Percentiles rank a stretch among this genome's conserved stretches.
Conservation (phyloP, 2,888 invertebrate genomes). For the Drosophila acutilabella region DNA sequence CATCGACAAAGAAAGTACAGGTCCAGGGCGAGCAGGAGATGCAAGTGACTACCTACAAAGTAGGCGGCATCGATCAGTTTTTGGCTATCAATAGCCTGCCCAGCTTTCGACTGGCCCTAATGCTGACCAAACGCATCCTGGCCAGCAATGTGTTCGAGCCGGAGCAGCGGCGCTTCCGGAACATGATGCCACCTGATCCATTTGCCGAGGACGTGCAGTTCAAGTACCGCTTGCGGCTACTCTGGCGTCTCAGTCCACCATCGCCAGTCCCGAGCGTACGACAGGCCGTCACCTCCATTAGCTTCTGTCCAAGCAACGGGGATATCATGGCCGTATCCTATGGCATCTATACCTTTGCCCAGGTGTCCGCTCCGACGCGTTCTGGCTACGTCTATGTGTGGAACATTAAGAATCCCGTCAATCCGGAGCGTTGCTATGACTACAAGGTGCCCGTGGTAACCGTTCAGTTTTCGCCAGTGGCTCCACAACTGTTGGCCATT, state of each 20-base stretch:
- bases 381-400: conserved; percentile 90
- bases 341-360: conserved; percentile 87
- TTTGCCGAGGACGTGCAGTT: conserved; percentile 88
- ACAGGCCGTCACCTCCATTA: conserved; percentile 87
- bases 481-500: conserved; percentile 90
- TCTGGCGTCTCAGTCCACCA: conserved; percentile 87
- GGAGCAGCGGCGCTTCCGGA: conserved; percentile 90
- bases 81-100: conserved; percentile 65
- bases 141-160: conserved; percentile 88
- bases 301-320: conserved; percentile 89
- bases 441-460: conserved; percentile 89
- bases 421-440: conserved; percentile 89
- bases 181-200: conserved; percentile 88
- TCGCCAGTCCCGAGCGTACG: conserved; percentile 85
- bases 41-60: conserved; percentile 82
- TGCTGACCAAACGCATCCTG: conserved; percentile 90
- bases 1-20: conserved; percentile 75
- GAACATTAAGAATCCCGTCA: conserved; percentile 92
- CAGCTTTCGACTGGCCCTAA: conserved; percentile 87
- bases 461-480: conserved; percentile 89
- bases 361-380: conserved; percentile 84
- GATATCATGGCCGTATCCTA: conserved; percentile 92
- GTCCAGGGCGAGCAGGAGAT: conserved; percentile 86
- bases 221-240: conserved; percentile 88
- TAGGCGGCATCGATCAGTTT: conserved; percentile 80